Evolutionary conservation across 1,140 invertebrate genomes (phyloP).

Genomic region (Macrobrachium rosenbergii): DNA sequence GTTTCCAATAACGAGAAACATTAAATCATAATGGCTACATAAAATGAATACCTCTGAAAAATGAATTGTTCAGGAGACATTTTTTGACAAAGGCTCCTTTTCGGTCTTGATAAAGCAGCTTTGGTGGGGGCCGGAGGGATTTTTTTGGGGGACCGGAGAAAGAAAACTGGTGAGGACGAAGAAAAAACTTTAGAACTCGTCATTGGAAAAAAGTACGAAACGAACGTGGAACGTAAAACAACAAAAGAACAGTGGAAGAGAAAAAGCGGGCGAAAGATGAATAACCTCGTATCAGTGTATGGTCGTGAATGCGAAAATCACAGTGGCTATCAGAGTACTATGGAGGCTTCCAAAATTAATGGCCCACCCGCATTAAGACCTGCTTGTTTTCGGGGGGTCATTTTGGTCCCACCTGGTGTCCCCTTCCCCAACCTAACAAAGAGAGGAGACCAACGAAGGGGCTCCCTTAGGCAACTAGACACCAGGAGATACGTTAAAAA

Average conservation of each 20-base stretch:
- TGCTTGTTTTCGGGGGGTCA: conserved; percentile 14
- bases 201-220: not conserved
- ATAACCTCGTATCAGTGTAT: not conserved
- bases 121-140: not conserved
- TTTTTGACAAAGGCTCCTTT: no score
- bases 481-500: no score
- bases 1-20: no score
- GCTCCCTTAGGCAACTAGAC: no score
- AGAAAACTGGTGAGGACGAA: not conserved
- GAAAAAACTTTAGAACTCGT: not conserved
- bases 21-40: no score
- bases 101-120: no score
- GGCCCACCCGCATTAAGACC: conserved; percentile 12
- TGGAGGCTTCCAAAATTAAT: conserved; percentile 15
- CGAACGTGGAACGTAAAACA: not conserved
- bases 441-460: no score
- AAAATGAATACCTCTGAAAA: no score
- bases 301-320: conserved; percentile 15
- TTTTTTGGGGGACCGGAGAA: not conserved
- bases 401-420: not conserved
- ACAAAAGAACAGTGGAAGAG: not conserved
- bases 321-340: conserved; percentile 2
- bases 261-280: not conserved
- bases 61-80: no score
- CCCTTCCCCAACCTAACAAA: no score